These are phyloP conservation scores for Triplophysa dalaica DNA, from an alignment of 2,113 vertebrate genomes.

Conservation along the genomic window DNA sequence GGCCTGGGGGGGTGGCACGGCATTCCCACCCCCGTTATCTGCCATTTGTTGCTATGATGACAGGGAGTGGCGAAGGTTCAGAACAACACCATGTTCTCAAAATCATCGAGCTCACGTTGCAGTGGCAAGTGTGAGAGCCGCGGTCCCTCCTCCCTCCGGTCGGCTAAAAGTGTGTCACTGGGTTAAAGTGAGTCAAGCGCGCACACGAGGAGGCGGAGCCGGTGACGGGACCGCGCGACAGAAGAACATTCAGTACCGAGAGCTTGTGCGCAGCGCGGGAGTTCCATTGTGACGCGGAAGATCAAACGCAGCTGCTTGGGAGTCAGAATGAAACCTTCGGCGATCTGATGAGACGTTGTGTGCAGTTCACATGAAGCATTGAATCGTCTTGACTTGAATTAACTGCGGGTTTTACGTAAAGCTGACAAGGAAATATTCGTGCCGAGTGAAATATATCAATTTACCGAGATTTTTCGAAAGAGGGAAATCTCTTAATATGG, in stretches of 20 bases:
- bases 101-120: neutral
- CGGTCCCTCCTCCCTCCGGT: conserved; percentile 54
- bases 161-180: conserved; percentile 81
- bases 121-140: neutral
- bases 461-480: conserved; percentile 41
- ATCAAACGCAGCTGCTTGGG: neutral
- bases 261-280: conserved; percentile 43
- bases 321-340: conserved; percentile 30
- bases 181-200: conserved; percentile 72
- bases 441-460: neutral
- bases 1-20: too few species aligned
- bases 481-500: conserved; percentile 62
- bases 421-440: neutral
- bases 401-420: neutral
- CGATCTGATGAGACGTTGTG: neutral
- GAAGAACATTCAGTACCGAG: conserved; percentile 70
- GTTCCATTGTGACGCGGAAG: conserved; percentile 7
- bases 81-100: conserved; percentile 15
- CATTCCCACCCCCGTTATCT: neutral
- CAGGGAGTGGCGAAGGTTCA: neutral
- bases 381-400: neutral
- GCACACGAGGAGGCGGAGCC: conserved; percentile 62
- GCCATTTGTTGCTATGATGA: neutral
- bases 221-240: conserved; percentile 67
- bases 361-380: neutral